phyloP scores from a whole-genome alignment of 2,888 invertebrate genomes.

The Geotrupes spiniger region DNA sequence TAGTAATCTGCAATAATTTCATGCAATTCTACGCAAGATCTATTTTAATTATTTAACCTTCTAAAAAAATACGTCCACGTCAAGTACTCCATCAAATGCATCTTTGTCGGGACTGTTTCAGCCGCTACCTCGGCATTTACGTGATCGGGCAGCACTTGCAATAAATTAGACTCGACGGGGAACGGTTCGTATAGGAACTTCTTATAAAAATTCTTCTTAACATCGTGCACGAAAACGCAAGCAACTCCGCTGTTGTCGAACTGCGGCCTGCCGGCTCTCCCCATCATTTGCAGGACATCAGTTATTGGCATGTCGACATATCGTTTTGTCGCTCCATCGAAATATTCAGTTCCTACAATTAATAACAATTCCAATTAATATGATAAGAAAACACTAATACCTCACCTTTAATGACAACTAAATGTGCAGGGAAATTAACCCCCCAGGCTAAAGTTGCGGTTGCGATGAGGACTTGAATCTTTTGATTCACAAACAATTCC shows the following conservation, averaged over 20 bases:
- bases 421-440: conserved; percentile 97
- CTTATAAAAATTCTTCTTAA: conserved; percentile 98
- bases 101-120: conserved; percentile 89
- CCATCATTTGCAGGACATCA: conserved; percentile 99
- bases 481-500: conserved; percentile 89
- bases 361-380: background rate
- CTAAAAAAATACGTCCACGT: conserved; percentile 99
- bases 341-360: conserved; percentile 83
- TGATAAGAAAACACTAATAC: too few species aligned
- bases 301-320: conserved; percentile 99
- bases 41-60: too few species aligned
- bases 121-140: conserved; percentile 96
- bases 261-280: conserved; percentile 95
- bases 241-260: conserved; percentile 91
- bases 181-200: conserved; percentile 99
- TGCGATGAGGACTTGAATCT: conserved; percentile 94
- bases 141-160: conserved; percentile 93
- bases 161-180: conserved; percentile 94
- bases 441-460: conserved; percentile 99
- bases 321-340: conserved; percentile 92
- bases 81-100: conserved; percentile 92
- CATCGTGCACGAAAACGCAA: conserved; percentile 88
- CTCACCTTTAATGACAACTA: conserved; percentile 94
- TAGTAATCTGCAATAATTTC: conserved; percentile 57
- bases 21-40: too few species aligned